Conservation (phyloP, 2,888 invertebrate species). For the Eupithecia insigniata region DNA sequence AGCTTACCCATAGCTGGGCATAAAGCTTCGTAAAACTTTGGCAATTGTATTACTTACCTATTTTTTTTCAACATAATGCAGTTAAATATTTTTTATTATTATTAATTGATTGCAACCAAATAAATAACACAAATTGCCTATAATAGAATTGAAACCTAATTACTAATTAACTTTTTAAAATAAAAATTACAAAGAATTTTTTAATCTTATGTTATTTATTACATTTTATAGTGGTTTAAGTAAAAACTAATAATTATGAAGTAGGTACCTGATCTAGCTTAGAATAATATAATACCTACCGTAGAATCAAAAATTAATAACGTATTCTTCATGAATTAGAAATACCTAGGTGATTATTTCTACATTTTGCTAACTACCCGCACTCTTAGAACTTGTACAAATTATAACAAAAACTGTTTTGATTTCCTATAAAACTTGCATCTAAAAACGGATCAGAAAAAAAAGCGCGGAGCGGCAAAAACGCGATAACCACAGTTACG, state of each 20-base stretch:
- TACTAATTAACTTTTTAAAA: too few species aligned
- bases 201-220: too few species aligned
- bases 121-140: too few species aligned
- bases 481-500: conserved; percentile 61
- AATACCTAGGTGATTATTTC: too few species aligned
- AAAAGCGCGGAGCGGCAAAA: conserved; percentile 50
- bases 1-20: neutral
- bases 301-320: neutral
- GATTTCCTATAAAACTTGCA: neutral
- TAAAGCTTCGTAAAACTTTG: neutral
- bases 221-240: neutral
- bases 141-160: too few species aligned
- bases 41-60: too few species aligned
- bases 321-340: neutral
- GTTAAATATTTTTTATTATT: too few species aligned
- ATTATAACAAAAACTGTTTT: neutral
- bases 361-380: neutral
- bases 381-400: neutral
- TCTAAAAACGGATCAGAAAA: conserved; percentile 28
- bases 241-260: neutral
- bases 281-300: too few species aligned
- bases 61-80: too few species aligned
- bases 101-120: too few species aligned
- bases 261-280: neutral
- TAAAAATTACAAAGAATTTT: too few species aligned